Conservation (phyloP, 2,888 invertebrate species). For the Deilephila elpenor region DNA sequence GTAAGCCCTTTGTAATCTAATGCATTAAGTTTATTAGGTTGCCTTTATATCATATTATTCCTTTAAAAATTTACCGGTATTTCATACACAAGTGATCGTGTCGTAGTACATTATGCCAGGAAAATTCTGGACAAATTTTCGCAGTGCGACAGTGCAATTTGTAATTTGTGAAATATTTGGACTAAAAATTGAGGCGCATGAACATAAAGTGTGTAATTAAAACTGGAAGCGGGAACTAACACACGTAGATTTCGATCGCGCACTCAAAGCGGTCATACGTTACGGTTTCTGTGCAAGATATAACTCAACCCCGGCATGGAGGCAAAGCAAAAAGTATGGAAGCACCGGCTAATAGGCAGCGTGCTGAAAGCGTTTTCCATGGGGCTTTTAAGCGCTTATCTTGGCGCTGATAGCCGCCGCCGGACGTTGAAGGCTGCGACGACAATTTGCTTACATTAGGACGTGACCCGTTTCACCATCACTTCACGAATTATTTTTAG, state of each 20-base stretch:
- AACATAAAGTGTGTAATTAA: slow-evolving; percentile 45
- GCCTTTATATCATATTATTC: slow-evolving; percentile 67
- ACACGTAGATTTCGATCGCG: slow-evolving; percentile 53
- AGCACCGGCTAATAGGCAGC: slow-evolving; percentile 71
- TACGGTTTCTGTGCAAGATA: slow-evolving; percentile 56
- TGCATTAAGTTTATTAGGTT: slow-evolving; percentile 79
- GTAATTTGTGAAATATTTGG: slow-evolving; percentile 14
- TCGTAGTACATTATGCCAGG: slow-evolving; percentile 23
- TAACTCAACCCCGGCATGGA: slow-evolving; percentile 55
- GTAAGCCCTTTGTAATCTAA: slow-evolving; percentile 73
- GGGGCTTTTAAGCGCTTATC: slow-evolving; percentile 84
- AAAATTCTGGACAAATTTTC: slow-evolving; percentile 29
- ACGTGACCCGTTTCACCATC: slow-evolving; percentile 70
- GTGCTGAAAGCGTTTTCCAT: slow-evolving; percentile 79
- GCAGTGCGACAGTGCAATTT: slow-evolving; percentile 35
- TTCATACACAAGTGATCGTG: slow-evolving; percentile 41
- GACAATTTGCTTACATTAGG: slow-evolving; percentile 84
- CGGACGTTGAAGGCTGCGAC: slow-evolving; percentile 81
- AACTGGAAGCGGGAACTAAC: slow-evolving; percentile 40
- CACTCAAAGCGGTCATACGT: slow-evolving; percentile 53
- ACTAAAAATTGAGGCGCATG: slow-evolving; percentile 19
- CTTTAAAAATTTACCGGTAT: slow-evolving; percentile 63
- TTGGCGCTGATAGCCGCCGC: slow-evolving; percentile 82
- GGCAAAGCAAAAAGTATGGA: slow-evolving; percentile 71
- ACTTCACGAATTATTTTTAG: slow-evolving; percentile 31